phyloP scores from a whole-genome alignment of 1,140 invertebrate species.

The Octopus sinensis region DNA sequence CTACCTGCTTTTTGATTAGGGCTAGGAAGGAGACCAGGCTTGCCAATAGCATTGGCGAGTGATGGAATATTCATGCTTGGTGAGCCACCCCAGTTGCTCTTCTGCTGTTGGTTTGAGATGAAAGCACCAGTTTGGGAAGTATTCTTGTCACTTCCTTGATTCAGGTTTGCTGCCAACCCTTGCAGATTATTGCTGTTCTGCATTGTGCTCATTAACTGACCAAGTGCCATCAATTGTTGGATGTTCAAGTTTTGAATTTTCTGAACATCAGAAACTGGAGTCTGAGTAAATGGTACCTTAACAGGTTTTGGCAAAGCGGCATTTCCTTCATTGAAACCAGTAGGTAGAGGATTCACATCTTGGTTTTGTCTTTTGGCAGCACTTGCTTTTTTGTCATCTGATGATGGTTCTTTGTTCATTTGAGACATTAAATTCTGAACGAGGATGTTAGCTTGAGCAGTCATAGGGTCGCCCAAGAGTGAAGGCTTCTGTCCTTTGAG shows the following conservation, averaged over 20 bases:
- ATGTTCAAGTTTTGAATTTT: conserved; percentile 35
- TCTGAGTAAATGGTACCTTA: not conserved
- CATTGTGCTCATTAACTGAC: conserved; percentile 29
- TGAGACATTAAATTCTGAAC: conserved; percentile 43
- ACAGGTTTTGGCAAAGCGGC: conserved; percentile 14
- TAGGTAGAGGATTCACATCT: not conserved
- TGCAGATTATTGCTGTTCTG: conserved; percentile 21
- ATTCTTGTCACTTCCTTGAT: conserved; percentile 14
- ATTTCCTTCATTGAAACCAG: not conserved
- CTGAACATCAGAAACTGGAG: conserved; percentile 16
- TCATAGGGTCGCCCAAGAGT: conserved; percentile 43
- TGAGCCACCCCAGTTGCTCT: not conserved
- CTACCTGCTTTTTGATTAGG: not conserved
- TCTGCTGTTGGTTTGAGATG: not conserved
- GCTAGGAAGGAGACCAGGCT: conserved; percentile 9
- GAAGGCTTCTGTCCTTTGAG: conserved; percentile 16
- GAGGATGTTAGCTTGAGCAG: conserved; percentile 45
- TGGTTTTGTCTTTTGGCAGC: not conserved
- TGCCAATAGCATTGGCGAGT: not conserved
- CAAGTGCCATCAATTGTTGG: conserved; percentile 30
- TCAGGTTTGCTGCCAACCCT: conserved; percentile 28
- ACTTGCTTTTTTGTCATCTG: not conserved
- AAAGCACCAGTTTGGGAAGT: not conserved
- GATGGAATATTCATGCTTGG: not conserved
- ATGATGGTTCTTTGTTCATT: conserved; percentile 22